phyloP scores from a whole-genome alignment of 2,113 vertebrate genomes.

The Bostrychus sinensis region DNA sequence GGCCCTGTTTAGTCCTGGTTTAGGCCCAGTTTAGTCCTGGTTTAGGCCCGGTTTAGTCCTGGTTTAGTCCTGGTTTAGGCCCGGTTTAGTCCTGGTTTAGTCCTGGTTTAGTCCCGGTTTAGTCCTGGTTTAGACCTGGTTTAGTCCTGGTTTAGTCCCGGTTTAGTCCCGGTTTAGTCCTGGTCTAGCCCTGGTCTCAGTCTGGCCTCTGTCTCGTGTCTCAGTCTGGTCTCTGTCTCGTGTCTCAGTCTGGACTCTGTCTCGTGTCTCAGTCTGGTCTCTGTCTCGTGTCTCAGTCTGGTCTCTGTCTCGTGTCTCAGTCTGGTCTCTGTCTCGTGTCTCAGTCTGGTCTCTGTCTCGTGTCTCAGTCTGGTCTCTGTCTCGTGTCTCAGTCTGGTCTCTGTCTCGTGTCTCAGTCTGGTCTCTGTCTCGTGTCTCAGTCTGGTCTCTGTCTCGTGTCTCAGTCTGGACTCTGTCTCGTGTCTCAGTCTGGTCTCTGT shows the following conservation, averaged over 20 bases:
- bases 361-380: no score
- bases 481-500: constrained; percentile 83
- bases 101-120: not conserved
- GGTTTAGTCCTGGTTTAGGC: not conserved
- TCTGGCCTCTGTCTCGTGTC: not conserved
- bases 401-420: constrained; percentile 69
- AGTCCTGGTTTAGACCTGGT: not conserved
- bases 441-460: constrained; percentile 77
- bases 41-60: not conserved
- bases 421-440: constrained; percentile 80
- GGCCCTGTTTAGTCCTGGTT: not conserved
- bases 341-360: no score
- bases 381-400: no score
- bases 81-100: no score
- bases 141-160: not conserved
- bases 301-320: no score
- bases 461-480: constrained; percentile 77
- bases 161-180: not conserved
- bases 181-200: not conserved
- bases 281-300: no score
- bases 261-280: no score
- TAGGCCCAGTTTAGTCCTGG: not conserved
- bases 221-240: no score
- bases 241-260: no score
- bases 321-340: no score